Evolutionary conservation across 2,888 invertebrate species (phyloP).

Genomic region (Ecliptopera silaceata): DNA sequence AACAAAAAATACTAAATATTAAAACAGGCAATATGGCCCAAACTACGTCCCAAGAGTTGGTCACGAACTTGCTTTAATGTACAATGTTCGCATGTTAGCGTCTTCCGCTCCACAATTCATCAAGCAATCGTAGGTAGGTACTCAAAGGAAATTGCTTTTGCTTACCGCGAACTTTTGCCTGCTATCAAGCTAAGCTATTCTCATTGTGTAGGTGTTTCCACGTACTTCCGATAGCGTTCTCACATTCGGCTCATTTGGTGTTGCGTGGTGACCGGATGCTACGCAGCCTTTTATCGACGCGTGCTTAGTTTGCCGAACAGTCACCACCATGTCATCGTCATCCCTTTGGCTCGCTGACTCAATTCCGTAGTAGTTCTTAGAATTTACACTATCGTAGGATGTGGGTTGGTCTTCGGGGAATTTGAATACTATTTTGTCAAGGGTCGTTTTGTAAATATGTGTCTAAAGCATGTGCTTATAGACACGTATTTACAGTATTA

Average conservation of each 20-base stretch:
- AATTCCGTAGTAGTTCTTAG: constrained; percentile 49
- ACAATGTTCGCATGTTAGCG: constrained; percentile 30
- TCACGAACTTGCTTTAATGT: background rate
- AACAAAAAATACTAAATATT: no score
- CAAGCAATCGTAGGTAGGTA: constrained; percentile 17
- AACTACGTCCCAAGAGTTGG: background rate
- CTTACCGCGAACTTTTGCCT: constrained; percentile 36
- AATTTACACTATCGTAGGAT: constrained; percentile 40
- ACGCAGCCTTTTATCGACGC: constrained; percentile 61
- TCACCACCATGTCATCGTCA: constrained; percentile 42
- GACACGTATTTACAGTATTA: no score
- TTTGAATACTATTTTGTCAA: constrained; percentile 6
- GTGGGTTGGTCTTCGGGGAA: constrained; percentile 19
- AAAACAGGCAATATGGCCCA: constrained; percentile 2
- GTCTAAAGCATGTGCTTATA: no score
- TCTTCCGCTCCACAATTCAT: constrained; percentile 26
- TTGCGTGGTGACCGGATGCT: constrained; percentile 62
- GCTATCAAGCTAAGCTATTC: constrained; percentile 52
- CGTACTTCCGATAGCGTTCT: constrained; percentile 66
- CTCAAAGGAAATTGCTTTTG: constrained; percentile 37
- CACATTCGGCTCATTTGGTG: constrained; percentile 57
- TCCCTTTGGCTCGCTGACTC: constrained; percentile 49
- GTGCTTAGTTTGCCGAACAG: constrained; percentile 58
- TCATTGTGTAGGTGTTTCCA: constrained; percentile 56
- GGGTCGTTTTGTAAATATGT: no score